Conservation (phyloP, 2,113 vertebrate genomes). For the Rhadina sibilatrix region DNA sequence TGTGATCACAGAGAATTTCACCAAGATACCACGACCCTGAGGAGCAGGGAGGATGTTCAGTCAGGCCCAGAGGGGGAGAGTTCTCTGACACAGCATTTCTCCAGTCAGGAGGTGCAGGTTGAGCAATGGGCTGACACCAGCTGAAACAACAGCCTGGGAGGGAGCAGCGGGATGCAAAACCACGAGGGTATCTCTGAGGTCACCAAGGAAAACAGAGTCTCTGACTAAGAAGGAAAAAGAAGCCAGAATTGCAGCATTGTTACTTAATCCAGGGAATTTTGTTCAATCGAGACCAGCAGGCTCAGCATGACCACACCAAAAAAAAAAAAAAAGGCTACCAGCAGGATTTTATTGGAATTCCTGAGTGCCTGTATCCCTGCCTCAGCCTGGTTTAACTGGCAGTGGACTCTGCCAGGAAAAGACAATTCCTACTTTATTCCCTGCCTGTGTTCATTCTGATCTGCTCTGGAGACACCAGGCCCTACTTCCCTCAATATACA, state of each 20-base stretch:
- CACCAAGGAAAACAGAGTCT: not conserved
- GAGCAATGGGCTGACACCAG: constrained; percentile 53
- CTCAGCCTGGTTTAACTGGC: not conserved
- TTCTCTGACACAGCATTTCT: not conserved
- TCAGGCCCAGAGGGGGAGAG: not conserved
- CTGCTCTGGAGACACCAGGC: not conserved
- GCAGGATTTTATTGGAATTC: not conserved
- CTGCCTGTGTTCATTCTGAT: not conserved
- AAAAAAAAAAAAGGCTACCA: not conserved
- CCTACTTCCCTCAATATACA: not conserved
- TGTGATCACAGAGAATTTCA: not conserved
- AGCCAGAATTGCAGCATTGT: constrained; percentile 20
- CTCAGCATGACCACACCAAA: constrained; percentile 10
- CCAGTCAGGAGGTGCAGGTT: constrained; percentile 23
- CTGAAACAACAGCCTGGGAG: not conserved
- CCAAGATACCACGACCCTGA: not conserved
- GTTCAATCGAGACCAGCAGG: not conserved
- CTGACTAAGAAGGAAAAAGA: not conserved
- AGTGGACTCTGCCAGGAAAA: not conserved
- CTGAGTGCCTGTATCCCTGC: accelerated
- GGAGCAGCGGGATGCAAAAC: not conserved
- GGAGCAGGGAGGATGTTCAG: not conserved
- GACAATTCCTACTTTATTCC: not conserved
- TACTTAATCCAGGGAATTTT: constrained; percentile 5
- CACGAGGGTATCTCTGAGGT: not conserved